Evolutionary conservation across 2,888 invertebrate genomes (phyloP).

Genomic region (Kuschelorhynchus macadamiae): DNA sequence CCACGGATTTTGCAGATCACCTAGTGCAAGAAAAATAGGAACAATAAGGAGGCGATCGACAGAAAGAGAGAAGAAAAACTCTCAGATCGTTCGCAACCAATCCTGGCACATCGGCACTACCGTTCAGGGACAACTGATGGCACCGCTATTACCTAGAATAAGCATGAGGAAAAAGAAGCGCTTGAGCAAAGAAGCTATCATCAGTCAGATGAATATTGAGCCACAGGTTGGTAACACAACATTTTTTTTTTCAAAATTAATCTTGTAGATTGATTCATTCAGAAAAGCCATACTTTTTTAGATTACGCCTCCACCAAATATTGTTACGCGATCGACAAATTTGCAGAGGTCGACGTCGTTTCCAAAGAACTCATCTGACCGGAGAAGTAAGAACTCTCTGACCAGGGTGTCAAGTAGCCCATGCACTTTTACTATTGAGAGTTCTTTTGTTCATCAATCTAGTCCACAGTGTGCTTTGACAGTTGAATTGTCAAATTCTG

Average conservation of each 20-base stretch:
- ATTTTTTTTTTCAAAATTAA: not conserved
- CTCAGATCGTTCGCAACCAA: slow-evolving; percentile 73
- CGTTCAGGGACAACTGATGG: not conserved
- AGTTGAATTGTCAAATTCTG: slow-evolving; percentile 18
- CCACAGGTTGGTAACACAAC: not conserved
- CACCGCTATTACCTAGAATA: slow-evolving; percentile 67
- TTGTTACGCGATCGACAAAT: not conserved
- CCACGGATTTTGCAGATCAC: slow-evolving; percentile 77
- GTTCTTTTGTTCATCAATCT: slow-evolving; percentile 6
- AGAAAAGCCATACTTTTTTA: too few relatives aligned
- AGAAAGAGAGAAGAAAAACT: slow-evolving; percentile 68
- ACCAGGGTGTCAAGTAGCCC: slow-evolving; percentile 18
- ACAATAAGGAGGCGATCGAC: slow-evolving; percentile 80
- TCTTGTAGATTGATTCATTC: too few relatives aligned
- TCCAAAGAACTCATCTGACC: slow-evolving; percentile 14
- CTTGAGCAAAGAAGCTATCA: slow-evolving; percentile 64
- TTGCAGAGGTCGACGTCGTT: slow-evolving; percentile 27
- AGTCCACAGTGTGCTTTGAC: slow-evolving; percentile 22
- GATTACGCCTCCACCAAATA: slow-evolving; percentile 16
- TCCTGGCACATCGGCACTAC: slow-evolving; percentile 74
- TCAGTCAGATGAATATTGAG: slow-evolving; percentile 17
- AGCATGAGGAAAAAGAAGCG: slow-evolving; percentile 69
- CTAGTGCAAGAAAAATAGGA: slow-evolving; percentile 87
- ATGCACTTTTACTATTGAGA: slow-evolving; percentile 6
- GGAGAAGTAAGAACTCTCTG: slow-evolving; percentile 1